Base-by-base conservation (phyloP, 2,888 invertebrate species). In the Penaeus monodon region DNA sequence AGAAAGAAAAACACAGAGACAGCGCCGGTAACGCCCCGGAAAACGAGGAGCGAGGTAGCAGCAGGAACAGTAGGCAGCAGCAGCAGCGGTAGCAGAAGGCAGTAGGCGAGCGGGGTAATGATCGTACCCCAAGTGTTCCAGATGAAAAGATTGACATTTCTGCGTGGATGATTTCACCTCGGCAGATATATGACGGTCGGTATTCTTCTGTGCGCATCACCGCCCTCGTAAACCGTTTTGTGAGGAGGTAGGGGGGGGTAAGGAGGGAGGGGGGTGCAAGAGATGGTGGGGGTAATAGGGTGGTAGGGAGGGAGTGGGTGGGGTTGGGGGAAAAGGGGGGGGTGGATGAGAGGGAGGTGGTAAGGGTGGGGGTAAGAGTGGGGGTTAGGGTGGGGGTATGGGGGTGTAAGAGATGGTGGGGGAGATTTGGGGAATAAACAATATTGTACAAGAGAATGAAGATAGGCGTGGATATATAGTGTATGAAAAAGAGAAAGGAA, bases 101-200 rank as follows among this genome's bases (percentile, higher is more conserved):
- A 44, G 57, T 63, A n/a, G 77, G 77, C 49, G 44, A 24, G 20
- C 76, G 49, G 44, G 17, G 44, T 76, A 49, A n/a, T 24, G 22
- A 76, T 12, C 29, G 57, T 49, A 57, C 77, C 57, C 27, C 77
- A 49, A 33, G 76, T 76, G 77, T 63, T 17, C 57, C 17, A 49
- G 20, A 57, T 49, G 17, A 24, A 77, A 77, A 57, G 77, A 29
- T 57, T 77, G 57, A 77, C 77, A 57, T 77, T 77, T 77, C 49
- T 77, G 77, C 57, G 27, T 57, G 57, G 33, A 77, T 77, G 77
- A 77, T 63, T 77, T 77, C 44, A 57, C 77, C 49, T 57, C 57
- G 57, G 57, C 14, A 63, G 63, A 77, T 77, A 77, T n/a, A 77
- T 63, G 57, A 57, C 27, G 27, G 63, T 20, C 44, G 77, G 57